phyloP scores from a whole-genome alignment of 1,140 invertebrate genomes.

The Coenobita brevimanus region DNA sequence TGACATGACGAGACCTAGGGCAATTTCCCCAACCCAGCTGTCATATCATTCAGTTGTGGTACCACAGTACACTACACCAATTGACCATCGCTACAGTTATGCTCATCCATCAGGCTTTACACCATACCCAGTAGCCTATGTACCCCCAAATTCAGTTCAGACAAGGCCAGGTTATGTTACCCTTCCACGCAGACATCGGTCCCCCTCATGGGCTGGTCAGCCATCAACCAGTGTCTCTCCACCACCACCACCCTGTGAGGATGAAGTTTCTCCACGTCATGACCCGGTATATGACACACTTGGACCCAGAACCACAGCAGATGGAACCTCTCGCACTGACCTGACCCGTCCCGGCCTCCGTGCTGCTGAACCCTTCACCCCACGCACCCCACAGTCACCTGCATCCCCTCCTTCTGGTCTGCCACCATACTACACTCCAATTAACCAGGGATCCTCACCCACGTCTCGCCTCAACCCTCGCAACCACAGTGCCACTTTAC shows the following conservation, averaged over 20 bases:
- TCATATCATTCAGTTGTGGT: conserved; percentile 59
- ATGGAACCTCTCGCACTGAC: conserved; percentile 88
- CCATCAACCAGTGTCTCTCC: conserved; percentile 69
- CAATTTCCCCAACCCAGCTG: conserved; percentile 72
- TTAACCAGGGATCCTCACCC: conserved; percentile 52
- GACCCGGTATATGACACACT: conserved; percentile 92
- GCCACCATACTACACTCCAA: conserved; percentile 69
- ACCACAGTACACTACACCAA: conserved; percentile 36
- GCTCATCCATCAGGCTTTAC: conserved; percentile 42
- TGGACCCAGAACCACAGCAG: conserved; percentile 89
- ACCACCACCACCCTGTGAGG: conserved; percentile 71
- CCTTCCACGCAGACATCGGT: conserved; percentile 85
- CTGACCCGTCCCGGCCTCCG: conserved; percentile 73
- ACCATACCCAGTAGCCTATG: conserved; percentile 44
- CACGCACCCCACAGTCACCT: conserved; percentile 47
- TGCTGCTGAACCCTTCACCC: conserved; percentile 50
- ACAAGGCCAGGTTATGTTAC: conserved; percentile 77
- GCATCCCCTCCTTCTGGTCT: conserved; percentile 46
- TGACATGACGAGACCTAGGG: conserved; percentile 82
- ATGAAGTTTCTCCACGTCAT: conserved; percentile 33
- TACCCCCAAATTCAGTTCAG: conserved; percentile 77
- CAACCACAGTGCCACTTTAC: conserved; percentile 53
- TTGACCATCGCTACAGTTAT: conserved; percentile 63
- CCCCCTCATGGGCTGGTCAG: conserved; percentile 81
- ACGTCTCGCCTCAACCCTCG: conserved; percentile 6